Evolutionary conservation across 2,113 vertebrate genomes (phyloP), one percentile per base, ranked within the genome.

Genomic region (Mystacornis crossleyi): DNA sequence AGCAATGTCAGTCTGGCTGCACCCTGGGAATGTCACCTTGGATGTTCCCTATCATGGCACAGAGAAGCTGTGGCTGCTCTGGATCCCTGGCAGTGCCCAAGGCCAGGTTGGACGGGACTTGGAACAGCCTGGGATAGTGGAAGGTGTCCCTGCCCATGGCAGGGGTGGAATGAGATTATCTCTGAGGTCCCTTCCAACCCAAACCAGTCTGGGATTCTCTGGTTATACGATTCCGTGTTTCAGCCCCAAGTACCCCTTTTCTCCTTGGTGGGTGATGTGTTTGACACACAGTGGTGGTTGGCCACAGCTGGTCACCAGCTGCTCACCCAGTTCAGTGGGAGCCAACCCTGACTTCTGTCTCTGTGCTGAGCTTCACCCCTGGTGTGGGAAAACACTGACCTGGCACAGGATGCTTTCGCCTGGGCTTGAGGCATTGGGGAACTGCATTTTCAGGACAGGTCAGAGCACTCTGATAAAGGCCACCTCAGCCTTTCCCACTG

Each of bases 101-200:
- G 38, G 12, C 15, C 43, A 58, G 75, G 29, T 0, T 80, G 50
- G 73, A 20, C 0, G 0, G n/a, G 50, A 8, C 31, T 50, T 2
- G 42, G 53, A 45, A 28, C 53, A 43, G 0, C 5, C 23, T 38
- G 69, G 61, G 69, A 8, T 0, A 6, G 38, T 40, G 38, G 28
- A 0, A 66, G 23, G 12, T 16, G 43, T 43, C 43, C 26, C 36
- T 72, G 36, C 43, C 23, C 24, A 7, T 43, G 58, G 26, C 29
- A 33, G 18, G 36, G 24, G 1, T 26, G 60, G 29, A 4, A 61
- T 33, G 9, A 5, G 54, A 54, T 60, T 0, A 5, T 3, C 24
- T 31, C 40, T 26, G 26, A 31, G 12, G 7, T 14, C 14, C 2
- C 14, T n/a, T 65, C 51, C 51, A 33, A 18, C 18, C 17, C 26